Percentiles rank a stretch among this genome's conserved stretches.
Evolutionary conservation across 2,888 invertebrate species (phyloP).

Genomic region (Pristionchus japonicus): DNA sequence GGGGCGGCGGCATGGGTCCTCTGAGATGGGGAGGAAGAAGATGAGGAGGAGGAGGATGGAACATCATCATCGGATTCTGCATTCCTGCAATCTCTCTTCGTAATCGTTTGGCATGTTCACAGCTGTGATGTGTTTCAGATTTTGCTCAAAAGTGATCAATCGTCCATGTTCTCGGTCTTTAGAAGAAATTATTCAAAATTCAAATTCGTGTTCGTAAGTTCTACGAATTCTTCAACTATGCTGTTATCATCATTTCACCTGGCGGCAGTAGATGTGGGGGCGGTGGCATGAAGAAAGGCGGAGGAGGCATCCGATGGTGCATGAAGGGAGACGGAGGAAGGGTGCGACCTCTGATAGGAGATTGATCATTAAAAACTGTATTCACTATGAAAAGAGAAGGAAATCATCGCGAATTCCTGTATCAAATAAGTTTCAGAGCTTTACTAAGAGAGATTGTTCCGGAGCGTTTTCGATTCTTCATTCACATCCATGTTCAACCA

Average conservation of each 20-base stretch:
- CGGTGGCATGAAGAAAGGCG: slow-evolving; percentile 56
- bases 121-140: not conserved
- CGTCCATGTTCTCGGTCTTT: not conserved
- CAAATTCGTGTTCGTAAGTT: no score
- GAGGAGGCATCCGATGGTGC: slow-evolving; percentile 38
- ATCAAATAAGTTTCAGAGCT: not conserved
- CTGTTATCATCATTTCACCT: no score
- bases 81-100: not conserved
- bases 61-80: slow-evolving; percentile 37
- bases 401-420: no score
- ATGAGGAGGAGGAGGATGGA: slow-evolving; percentile 46
- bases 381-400: no score
- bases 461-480: not conserved
- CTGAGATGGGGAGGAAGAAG: slow-evolving; percentile 49
- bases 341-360: slow-evolving; percentile 28
- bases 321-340: slow-evolving; percentile 11
- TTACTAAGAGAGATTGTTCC: not conserved
- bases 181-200: no score
- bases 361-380: no score
- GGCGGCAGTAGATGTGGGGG: slow-evolving; percentile 51
- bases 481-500: no score
- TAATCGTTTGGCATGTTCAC: not conserved
- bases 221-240: no score
- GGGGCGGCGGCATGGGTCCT: slow-evolving; percentile 53
- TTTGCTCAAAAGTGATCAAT: not conserved